Conservation (phyloP, 2,888 invertebrate genomes). For the Melinaea marsaeus region DNA sequence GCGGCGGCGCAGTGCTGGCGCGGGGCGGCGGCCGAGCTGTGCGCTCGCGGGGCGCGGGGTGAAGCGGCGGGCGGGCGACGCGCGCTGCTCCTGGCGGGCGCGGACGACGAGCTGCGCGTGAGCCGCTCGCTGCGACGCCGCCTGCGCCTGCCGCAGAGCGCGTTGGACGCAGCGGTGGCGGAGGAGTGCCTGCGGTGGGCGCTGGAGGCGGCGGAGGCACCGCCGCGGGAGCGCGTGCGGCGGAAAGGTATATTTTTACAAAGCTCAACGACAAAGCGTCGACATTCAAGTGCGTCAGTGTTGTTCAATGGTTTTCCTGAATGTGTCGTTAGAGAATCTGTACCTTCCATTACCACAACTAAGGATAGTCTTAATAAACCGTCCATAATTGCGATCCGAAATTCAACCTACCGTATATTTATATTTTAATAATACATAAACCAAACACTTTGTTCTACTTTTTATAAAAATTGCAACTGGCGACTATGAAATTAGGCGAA, state of each 20-base stretch:
- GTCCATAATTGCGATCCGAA: no score
- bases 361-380: no score
- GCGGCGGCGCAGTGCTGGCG: conserved; percentile 31
- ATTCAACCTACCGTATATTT: no score
- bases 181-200: conserved; percentile 46
- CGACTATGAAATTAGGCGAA: no score
- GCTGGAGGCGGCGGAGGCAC: conserved; percentile 11
- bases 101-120: conserved; percentile 82
- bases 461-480: no score
- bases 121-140: conserved; percentile 76
- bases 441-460: no score
- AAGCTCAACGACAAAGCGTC: no score
- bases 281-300: no score
- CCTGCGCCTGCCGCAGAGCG: conserved; percentile 82
- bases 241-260: background rate
- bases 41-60: conserved; percentile 50
- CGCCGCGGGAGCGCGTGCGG: background rate
- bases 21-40: conserved; percentile 31
- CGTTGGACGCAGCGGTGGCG: conserved; percentile 79
- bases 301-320: no score
- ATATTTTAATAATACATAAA: no score
- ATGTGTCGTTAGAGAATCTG: no score
- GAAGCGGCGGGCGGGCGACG: conserved; percentile 41
- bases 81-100: conserved; percentile 78
- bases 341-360: no score